Percentiles rank a stretch among this genome's conserved stretches.
These are phyloP conservation scores for Caradrina clavipalpis DNA, from an alignment of 2,888 invertebrate genomes.

Conservation along the genomic window DNA sequence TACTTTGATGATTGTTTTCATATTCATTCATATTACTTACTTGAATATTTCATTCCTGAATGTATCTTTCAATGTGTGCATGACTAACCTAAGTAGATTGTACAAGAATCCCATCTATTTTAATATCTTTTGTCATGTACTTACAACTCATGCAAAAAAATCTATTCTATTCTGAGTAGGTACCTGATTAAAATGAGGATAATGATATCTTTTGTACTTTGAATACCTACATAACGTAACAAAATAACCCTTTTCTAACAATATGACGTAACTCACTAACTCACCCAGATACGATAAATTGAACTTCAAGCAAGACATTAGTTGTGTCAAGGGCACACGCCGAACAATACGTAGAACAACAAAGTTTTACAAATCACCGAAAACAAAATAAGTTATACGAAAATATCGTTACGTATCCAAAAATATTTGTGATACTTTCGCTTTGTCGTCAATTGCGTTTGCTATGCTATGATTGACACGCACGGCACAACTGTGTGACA, in stretches of 20 bases:
- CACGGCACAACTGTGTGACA: slow-evolving; percentile 4
- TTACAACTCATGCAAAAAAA: too few relatives aligned
- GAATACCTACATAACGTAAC: not conserved
- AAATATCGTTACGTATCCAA: slow-evolving; percentile 15
- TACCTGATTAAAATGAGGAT: too few relatives aligned
- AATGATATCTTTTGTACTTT: not conserved
- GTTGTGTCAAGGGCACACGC: slow-evolving; percentile 32
- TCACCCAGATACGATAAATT: slow-evolving; percentile 19
- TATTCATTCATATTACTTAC: too few relatives aligned
- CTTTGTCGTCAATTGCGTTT: slow-evolving; percentile 15
- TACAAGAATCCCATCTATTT: too few relatives aligned
- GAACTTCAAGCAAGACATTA: slow-evolving; percentile 14
- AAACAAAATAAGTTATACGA: slow-evolving; percentile 33
- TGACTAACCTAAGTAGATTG: too few relatives aligned
- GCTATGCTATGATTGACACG: slow-evolving; percentile 33
- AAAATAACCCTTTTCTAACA: slow-evolving; percentile 1
- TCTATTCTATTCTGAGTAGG: too few relatives aligned
- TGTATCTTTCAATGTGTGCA: too few relatives aligned
- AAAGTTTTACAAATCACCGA: slow-evolving; percentile 36
- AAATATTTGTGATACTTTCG: slow-evolving; percentile 35
- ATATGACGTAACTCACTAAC: slow-evolving; percentile 4
- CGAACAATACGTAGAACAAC: slow-evolving; percentile 29
- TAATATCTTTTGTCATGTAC: too few relatives aligned
- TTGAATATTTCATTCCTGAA: too few relatives aligned
- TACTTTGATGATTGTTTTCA: too few relatives aligned